Evolutionary conservation across 2,113 vertebrate genomes (phyloP).

Genomic region (Ornithorhynchus anatinus): DNA sequence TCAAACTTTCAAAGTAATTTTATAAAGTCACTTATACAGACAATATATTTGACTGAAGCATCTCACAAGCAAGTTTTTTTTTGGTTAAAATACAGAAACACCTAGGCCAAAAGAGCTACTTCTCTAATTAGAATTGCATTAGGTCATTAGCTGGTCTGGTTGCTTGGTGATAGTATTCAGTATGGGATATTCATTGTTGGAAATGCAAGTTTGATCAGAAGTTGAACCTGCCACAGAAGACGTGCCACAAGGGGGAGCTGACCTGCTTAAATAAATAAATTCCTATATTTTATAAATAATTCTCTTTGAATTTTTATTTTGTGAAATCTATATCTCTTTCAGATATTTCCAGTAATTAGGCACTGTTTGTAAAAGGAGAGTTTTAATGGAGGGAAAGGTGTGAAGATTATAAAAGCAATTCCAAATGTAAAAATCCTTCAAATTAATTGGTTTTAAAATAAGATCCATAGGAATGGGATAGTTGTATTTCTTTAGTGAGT

Average conservation of each 20-base stretch:
- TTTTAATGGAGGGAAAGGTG: not conserved
- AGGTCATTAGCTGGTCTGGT: not conserved
- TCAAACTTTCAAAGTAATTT: conserved; percentile 33
- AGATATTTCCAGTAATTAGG: not conserved
- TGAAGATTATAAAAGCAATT: not conserved
- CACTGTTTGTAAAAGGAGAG: not conserved
- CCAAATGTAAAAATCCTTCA: too few relatives aligned
- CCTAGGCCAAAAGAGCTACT: not conserved
- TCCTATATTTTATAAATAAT: conserved; percentile 44
- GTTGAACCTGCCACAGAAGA: conserved; percentile 12
- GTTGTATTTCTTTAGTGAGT: too few relatives aligned
- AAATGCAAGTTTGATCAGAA: not conserved
- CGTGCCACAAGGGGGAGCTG: conserved; percentile 72
- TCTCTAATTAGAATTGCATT: not conserved
- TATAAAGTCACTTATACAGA: too few relatives aligned
- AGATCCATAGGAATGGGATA: too few relatives aligned
- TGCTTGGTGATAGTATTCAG: not conserved
- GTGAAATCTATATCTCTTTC: conserved; percentile 20
- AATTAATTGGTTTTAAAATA: too few relatives aligned
- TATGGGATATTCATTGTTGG: not conserved
- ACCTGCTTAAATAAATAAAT: conserved; percentile 42
- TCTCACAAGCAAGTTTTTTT: too few relatives aligned
- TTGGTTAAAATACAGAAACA: conserved; percentile 19
- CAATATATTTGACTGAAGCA: too few relatives aligned
- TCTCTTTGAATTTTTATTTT: conserved; percentile 39